Conservation (phyloP, 2,797 vertebrate genomes). For the Tenualosa ilisha region DNA sequence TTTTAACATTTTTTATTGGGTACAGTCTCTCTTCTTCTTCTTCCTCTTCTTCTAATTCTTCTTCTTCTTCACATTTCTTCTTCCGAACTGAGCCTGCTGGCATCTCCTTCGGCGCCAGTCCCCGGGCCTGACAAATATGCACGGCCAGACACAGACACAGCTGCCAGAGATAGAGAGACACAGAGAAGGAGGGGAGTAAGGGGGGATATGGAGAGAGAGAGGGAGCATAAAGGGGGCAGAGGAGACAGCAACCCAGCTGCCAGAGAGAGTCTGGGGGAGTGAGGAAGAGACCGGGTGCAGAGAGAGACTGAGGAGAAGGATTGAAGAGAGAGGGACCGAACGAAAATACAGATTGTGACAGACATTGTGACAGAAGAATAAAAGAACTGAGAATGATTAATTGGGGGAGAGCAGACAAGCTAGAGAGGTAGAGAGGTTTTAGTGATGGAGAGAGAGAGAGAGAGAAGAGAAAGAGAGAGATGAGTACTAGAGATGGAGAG, state of each 20-base stretch:
- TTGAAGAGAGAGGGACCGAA: no score
- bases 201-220: not conserved
- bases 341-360: no score
- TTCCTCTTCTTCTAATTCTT: slow-evolving; percentile 30
- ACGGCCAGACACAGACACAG: slow-evolving; percentile 38
- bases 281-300: no score
- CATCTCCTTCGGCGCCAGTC: slow-evolving; percentile 46
- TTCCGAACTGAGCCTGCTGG: slow-evolving; percentile 46
- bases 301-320: not conserved
- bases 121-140: slow-evolving; percentile 65
- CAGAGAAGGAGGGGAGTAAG: not conserved
- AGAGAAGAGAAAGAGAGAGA: no score
- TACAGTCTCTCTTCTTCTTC: slow-evolving; percentile 39
- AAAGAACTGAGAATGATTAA: no score
- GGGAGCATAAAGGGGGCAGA: not conserved
- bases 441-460: no score
- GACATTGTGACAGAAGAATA: no score
- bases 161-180: not conserved
- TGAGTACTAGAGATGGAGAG: no score
- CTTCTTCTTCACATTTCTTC: slow-evolving; percentile 54
- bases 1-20: slow-evolving; percentile 79
- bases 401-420: no score
- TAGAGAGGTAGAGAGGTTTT: no score
- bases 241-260: not conserved
- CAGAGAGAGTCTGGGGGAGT: not conserved